Percentiles rank a stretch among this genome's conserved stretches.
Conservation (phyloP, 2,797 vertebrate species). For the Myripristis murdjan region DNA sequence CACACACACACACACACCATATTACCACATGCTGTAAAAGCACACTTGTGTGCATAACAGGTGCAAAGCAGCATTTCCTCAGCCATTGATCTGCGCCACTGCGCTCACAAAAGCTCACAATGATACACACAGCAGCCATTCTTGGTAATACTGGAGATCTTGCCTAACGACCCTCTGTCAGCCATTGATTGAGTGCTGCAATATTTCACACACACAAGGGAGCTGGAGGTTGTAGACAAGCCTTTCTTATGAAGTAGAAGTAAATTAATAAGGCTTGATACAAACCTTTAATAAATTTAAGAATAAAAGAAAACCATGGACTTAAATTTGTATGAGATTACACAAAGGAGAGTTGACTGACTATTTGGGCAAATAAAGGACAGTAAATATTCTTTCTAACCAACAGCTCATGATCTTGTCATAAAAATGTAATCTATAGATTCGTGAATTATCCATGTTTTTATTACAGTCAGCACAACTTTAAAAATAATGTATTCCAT, state of each 20-base stretch:
- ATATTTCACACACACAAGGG: conserved; percentile 39
- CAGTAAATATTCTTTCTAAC: neutral
- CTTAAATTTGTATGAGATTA: neutral
- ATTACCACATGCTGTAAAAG: conserved; percentile 2
- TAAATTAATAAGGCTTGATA: conserved; percentile 48
- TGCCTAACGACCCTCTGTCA: conserved; percentile 55
- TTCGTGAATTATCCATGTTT: no score
- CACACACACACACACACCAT: conserved; percentile 11
- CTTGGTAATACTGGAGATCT: conserved; percentile 64
- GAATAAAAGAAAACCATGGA: neutral
- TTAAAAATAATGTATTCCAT: no score
- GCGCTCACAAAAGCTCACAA: conserved; percentile 60
- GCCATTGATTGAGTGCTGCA: conserved; percentile 47
- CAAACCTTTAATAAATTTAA: conserved; percentile 6
- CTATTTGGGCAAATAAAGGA: neutral
- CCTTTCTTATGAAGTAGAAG: conserved; percentile 48
- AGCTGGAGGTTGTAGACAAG: conserved; percentile 21
- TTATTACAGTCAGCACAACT: no score
- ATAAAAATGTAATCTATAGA: no score
- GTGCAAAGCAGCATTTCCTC: conserved; percentile 53
- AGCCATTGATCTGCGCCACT: conserved; percentile 73
- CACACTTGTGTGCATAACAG: conserved; percentile 60
- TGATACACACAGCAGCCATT: conserved; percentile 69
- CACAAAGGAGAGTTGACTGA: neutral
- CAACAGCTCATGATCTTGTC: no score